phyloP scores from a whole-genome alignment of 1,140 invertebrate species.

The Campodea augens region DNA sequence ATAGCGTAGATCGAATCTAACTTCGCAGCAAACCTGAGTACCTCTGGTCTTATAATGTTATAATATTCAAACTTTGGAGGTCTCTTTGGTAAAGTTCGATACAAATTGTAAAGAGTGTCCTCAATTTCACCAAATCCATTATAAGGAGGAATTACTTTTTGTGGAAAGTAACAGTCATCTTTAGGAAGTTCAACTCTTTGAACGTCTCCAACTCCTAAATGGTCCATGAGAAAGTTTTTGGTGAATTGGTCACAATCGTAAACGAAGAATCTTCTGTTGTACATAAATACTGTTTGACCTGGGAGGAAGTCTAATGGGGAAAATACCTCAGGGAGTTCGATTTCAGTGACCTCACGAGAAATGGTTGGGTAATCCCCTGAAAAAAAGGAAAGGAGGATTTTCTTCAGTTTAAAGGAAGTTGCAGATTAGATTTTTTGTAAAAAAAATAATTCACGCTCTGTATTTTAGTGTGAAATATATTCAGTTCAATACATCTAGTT shows the following conservation, averaged over 20 bases:
- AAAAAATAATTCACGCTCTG: conserved; percentile 8
- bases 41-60: conserved; percentile 37
- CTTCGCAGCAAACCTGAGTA: conserved; percentile 22
- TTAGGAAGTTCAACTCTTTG: conserved; percentile 18
- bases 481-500: too few relatives aligned
- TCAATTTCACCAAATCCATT: conserved; percentile 48
- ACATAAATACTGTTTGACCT: conserved; percentile 20
- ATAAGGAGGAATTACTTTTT: conserved; percentile 33
- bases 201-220: conserved; percentile 27
- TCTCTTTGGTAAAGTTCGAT: conserved; percentile 41
- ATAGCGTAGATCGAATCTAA: background rate
- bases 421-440: conserved; percentile 10
- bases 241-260: conserved; percentile 64
- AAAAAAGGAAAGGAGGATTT: conserved; percentile 4
- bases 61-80: conserved; percentile 44
- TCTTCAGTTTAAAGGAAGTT: background rate
- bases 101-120: conserved; percentile 47
- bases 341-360: conserved; percentile 40
- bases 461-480: conserved; percentile 2
- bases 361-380: conserved; percentile 28
- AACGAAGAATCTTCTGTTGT: conserved; percentile 38
- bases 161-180: conserved; percentile 5
- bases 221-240: conserved; percentile 40
- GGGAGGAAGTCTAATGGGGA: conserved; percentile 48
- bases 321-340: conserved; percentile 52